Conservation (phyloP, 2,797 vertebrate species). For the Dallia pectoralis region DNA sequence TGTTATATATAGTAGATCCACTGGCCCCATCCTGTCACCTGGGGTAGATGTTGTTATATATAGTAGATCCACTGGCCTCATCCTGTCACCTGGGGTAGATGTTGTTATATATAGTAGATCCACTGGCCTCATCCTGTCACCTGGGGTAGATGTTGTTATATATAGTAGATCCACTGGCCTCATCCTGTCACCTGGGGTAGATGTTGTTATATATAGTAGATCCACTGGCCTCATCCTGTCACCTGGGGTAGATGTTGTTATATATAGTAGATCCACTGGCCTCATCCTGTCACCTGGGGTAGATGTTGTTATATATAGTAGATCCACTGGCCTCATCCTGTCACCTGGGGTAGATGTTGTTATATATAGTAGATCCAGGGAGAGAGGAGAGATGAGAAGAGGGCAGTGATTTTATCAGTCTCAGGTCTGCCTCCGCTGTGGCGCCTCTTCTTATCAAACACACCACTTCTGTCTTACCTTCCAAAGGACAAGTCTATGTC, state of each 20-base stretch:
- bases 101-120: slow-evolving; percentile 1
- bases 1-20: slow-evolving; percentile 44
- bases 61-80: background rate
- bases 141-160: slow-evolving; percentile 63
- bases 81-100: background rate
- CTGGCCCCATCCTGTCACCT: too few relatives aligned
- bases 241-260: slow-evolving; percentile 30
- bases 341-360: slow-evolving; percentile 64
- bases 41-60: background rate
- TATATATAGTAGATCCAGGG: slow-evolving; percentile 39
- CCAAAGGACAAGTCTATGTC: slow-evolving; percentile 49
- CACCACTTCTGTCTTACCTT: slow-evolving; percentile 79
- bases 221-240: too few relatives aligned
- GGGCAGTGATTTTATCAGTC: slow-evolving; percentile 73
- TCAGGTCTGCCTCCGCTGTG: slow-evolving; percentile 72
- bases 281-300: background rate
- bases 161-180: slow-evolving; percentile 33
- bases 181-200: background rate
- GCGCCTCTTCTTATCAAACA: slow-evolving; percentile 81
- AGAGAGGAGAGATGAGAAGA: slow-evolving; percentile 46
- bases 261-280: background rate
- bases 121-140: slow-evolving; percentile 55
- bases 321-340: too few relatives aligned
- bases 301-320: background rate
- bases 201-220: background rate